phyloP scores from a whole-genome alignment of 2,888 invertebrate genomes.

The Mimas tiliae region DNA sequence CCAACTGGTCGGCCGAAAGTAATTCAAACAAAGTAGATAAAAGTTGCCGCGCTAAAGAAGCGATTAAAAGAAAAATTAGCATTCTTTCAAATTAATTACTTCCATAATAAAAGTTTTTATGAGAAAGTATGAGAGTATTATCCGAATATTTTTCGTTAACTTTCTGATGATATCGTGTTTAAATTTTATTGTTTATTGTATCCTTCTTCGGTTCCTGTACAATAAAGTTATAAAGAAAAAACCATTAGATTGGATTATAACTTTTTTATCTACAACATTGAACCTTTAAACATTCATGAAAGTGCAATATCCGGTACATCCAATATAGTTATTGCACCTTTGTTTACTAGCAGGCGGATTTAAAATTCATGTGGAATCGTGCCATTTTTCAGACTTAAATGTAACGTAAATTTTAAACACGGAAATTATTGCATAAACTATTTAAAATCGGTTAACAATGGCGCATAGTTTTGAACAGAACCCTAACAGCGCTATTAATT shows the following conservation, averaged over 20 bases:
- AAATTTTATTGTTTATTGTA: constrained; percentile 43
- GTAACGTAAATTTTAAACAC: neutral
- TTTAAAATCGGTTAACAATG: constrained; percentile 37
- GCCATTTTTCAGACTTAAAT: neutral
- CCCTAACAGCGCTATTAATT: constrained; percentile 61
- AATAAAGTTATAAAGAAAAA: constrained; percentile 10
- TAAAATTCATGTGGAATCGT: neutral
- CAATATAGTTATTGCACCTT: neutral
- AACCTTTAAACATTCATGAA: neutral
- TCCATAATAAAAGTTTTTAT: constrained; percentile 77
- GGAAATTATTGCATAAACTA: constrained; percentile 22
- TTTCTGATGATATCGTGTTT: constrained; percentile 46
- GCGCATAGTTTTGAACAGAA: constrained; percentile 43
- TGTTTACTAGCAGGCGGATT: neutral
- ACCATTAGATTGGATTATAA: neutral
- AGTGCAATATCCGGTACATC: neutral
- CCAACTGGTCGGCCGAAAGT: constrained; percentile 73
- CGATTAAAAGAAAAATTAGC: constrained; percentile 83
- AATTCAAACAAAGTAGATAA: constrained; percentile 83
- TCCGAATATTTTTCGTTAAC: constrained; percentile 57
- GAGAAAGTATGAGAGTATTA: constrained; percentile 64
- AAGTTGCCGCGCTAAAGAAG: constrained; percentile 80
- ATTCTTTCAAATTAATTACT: constrained; percentile 83
- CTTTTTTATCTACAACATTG: neutral
- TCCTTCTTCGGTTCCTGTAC: constrained; percentile 18